A percentile compares a stretch with the other conserved stretches of the same genome.
Evolutionary conservation across 2,888 invertebrate species (phyloP).

Genomic region (Polyommatus icarus): DNA sequence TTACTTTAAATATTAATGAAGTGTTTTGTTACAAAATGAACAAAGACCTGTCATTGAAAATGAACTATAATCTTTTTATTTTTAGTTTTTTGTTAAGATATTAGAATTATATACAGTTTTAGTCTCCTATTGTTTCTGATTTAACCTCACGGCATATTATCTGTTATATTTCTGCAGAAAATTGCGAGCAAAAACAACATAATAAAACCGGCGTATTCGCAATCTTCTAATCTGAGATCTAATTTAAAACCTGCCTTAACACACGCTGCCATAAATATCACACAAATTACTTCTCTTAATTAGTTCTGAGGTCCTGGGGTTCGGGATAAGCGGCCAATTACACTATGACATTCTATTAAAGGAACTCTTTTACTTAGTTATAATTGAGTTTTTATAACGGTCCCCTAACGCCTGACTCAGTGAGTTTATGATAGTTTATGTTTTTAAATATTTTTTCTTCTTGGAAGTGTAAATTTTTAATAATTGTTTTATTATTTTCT

Average conservation of each 20-base stretch:
- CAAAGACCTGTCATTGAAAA: too few relatives aligned
- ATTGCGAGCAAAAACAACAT: background rate
- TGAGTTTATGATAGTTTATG: background rate
- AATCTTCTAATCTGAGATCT: constrained; percentile 5
- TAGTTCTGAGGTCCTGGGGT: constrained; percentile 60
- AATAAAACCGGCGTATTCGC: background rate
- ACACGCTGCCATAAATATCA: constrained; percentile 72
- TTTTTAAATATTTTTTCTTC: background rate
- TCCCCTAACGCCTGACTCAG: background rate
- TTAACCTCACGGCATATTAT: too few relatives aligned
- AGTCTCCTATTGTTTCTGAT: too few relatives aligned
- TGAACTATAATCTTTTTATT: too few relatives aligned
- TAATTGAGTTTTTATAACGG: constrained; percentile 19
- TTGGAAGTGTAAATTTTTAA: background rate
- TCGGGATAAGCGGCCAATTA: background rate
- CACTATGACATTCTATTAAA: background rate
- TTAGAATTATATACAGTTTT: too few relatives aligned
- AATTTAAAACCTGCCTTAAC: constrained; percentile 46
- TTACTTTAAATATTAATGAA: too few relatives aligned
- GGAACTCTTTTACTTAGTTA: background rate
- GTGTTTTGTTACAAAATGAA: too few relatives aligned
- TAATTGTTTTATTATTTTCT: background rate
- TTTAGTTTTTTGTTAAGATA: too few relatives aligned
- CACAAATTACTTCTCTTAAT: constrained; percentile 75
- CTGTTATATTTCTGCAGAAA: background rate